A percentile compares a stretch with the other conserved stretches of the same genome.
Evolutionary conservation across 1,140 invertebrate genomes (phyloP).

Genomic region (Branchinecta lynchi): DNA sequence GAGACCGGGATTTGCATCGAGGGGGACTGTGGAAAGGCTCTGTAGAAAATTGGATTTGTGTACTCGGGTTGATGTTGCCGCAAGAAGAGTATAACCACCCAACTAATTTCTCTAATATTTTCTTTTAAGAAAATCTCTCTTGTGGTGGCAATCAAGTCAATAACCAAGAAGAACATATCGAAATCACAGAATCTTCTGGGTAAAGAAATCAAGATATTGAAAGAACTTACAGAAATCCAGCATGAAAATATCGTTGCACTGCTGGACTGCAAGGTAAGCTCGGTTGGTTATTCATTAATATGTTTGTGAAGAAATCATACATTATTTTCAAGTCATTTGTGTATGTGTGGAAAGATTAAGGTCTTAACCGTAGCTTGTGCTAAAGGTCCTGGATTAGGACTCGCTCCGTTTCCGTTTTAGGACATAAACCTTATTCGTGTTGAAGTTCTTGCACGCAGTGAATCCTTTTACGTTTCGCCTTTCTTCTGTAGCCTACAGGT

Average conservation of each 20-base stretch:
- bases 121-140: conserved; percentile 39
- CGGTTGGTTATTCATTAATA: conserved; percentile 19
- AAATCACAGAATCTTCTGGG: conserved; percentile 92
- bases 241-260: conserved; percentile 97
- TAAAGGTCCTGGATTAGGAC: too few species aligned
- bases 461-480: too few species aligned
- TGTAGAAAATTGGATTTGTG: too few species aligned
- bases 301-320: background rate
- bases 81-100: background rate
- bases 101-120: conserved; percentile 23
- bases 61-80: too few species aligned
- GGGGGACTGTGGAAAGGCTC: too few species aligned
- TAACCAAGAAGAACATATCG: conserved; percentile 90
- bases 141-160: conserved; percentile 90
- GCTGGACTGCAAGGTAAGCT: conserved; percentile 73
- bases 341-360: too few species aligned
- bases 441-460: too few species aligned
- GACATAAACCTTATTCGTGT: too few species aligned
- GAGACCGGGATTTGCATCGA: too few species aligned
- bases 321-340: background rate
- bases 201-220: conserved; percentile 97
- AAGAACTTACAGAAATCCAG: conserved; percentile 88
- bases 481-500: too few species aligned
- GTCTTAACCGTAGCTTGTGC: too few species aligned
- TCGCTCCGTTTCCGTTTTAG: too few species aligned